These are phyloP conservation scores for Teleogryllus occipitalis DNA, from an alignment of 1,140 invertebrate species.

Conservation along the genomic window DNA sequence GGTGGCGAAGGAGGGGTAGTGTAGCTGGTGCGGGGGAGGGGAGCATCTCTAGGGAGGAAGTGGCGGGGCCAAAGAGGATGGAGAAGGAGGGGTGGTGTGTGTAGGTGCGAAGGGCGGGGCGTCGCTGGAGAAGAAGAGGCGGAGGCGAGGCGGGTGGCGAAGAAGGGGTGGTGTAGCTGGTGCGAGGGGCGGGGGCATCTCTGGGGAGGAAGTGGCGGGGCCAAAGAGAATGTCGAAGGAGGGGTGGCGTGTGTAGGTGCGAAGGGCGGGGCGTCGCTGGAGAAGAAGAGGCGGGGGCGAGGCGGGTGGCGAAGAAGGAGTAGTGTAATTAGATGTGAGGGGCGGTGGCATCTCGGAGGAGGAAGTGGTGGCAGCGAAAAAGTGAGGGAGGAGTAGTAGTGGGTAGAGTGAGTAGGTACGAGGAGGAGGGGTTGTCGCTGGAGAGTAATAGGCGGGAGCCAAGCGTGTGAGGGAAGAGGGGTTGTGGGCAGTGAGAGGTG, in stretches of 20 bases:
- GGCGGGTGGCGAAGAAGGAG: no score
- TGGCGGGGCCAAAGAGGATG: neutral
- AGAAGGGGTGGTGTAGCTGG: no score
- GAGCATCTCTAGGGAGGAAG: neutral
- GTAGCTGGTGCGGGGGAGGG: no score
- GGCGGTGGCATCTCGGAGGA: neutral
- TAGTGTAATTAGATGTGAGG: neutral
- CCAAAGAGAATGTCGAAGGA: neutral
- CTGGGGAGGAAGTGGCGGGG: neutral
- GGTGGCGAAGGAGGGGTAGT: no score
- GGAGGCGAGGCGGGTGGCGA: no score
- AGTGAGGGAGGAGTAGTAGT: neutral
- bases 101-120: neutral
- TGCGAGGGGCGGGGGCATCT: no score
- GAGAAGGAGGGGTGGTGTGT: neutral
- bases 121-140: neutral
- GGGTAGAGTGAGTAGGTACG: no score
- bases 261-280: neutral
- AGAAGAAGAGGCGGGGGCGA: neutral
- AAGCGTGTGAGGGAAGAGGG: no score
- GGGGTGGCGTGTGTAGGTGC: neutral
- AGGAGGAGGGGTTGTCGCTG: no score
- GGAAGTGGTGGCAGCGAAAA: neutral
- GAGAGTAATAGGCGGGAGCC: no score
- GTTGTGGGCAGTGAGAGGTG: no score